Base-by-base conservation (phyloP, 2,888 invertebrate species). In the Eutolmus rufibarbis region DNA sequence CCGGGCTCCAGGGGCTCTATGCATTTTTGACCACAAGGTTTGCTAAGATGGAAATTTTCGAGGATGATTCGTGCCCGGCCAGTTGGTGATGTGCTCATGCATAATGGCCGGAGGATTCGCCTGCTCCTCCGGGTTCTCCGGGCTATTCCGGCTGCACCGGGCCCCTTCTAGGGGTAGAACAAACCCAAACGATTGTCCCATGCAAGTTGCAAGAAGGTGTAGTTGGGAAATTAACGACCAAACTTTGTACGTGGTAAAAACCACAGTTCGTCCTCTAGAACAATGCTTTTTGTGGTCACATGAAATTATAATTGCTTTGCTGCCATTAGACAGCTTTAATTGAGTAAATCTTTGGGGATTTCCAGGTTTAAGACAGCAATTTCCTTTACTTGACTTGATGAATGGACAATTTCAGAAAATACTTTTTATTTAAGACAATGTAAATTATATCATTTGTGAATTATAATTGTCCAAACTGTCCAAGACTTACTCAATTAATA, bases 1-100 rank as follows among this genome's bases (percentile, higher is more conserved):
- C 74, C 74, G 66, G 66, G 12, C 4, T 46, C 66, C 28, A 9
- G 66, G 28, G n/a, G 4, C n/a, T 82, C 57, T 51, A 66, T 74
- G 74, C 85, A 85, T 34, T 74, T 74, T 28, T 74, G 46, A 74
- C 85, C 85, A 85, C 85, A 74, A 37, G 66, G 40, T 82, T 31
- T 46, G 82, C 57, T 57, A 82, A 82, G 79, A 79, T 51, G 46
- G 51, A 79, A 79, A 51, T 79, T 79, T 79, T 79, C n/a, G 66
- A 66, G 66, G 66, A 66, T 66, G 66, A 66, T 66, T 66, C 28
- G 23, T 66, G 66, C 66, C 19, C 28, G 28, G 51, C 51, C 51
- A 23, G 79, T 51, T 79, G 28, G 51, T 79, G 79, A 79, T 79
- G 51, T 66, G 40, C 43, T 46, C 79, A 79, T 79, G 51, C 79